These are phyloP conservation scores for Cotesia congregata DNA, from an alignment of 2,888 invertebrate species.

Conservation along the genomic window DNA sequence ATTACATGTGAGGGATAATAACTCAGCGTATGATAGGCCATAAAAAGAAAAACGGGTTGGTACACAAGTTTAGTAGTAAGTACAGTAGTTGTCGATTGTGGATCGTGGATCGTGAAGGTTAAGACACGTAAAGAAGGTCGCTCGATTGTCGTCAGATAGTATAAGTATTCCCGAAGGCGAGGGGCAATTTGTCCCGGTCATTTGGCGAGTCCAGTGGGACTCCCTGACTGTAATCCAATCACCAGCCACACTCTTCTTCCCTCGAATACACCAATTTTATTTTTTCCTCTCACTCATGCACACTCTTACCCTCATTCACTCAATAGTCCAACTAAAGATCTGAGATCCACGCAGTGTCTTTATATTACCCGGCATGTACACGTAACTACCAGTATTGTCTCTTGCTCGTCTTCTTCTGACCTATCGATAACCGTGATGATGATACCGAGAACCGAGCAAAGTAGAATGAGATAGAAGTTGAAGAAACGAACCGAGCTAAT, in stretches of 20 bases:
- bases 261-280: constrained; percentile 44
- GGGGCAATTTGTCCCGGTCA: constrained; percentile 71
- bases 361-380: neutral
- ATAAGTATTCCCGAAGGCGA: constrained; percentile 71
- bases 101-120: neutral
- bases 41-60: too few relatives aligned
- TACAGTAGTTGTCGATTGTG: too few relatives aligned
- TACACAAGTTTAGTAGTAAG: too few relatives aligned
- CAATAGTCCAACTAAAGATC: constrained; percentile 27
- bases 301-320: constrained; percentile 40
- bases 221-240: constrained; percentile 71
- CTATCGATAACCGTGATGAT: too few relatives aligned
- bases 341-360: neutral
- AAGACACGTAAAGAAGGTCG: constrained; percentile 44
- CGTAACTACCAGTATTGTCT: constrained; percentile 13
- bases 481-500: neutral
- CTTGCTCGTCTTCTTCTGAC: constrained; percentile 13
- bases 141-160: constrained; percentile 63
- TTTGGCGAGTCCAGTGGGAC: constrained; percentile 70
- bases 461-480: neutral
- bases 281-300: constrained; percentile 35
- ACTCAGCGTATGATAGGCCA: too few relatives aligned
- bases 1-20: too few relatives aligned
- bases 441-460: too few relatives aligned
- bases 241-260: constrained; percentile 67